Conservation (phyloP, 1,140 invertebrate genomes). For the Medauroidea extradentata region DNA sequence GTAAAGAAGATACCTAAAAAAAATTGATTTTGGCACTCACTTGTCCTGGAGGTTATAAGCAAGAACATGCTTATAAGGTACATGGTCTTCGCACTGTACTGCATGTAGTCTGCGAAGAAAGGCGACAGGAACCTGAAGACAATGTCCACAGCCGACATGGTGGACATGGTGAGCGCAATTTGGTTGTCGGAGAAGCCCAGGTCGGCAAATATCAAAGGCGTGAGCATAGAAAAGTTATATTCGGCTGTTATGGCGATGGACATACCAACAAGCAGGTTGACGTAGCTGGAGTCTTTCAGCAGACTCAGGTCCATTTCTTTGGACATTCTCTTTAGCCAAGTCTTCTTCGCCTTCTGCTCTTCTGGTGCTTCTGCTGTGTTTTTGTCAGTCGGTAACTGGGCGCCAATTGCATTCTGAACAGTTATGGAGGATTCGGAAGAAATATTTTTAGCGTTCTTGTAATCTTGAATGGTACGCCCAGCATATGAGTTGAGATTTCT, state of each 20-base stretch:
- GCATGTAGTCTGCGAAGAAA: slow-evolving; percentile 57
- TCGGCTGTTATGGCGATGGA: slow-evolving; percentile 62
- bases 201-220: slow-evolving; percentile 61
- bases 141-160: slow-evolving; percentile 53
- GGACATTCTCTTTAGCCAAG: too few relatives aligned
- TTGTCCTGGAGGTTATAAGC: slow-evolving; percentile 57
- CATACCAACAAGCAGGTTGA: slow-evolving; percentile 56
- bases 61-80: slow-evolving; percentile 62
- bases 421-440: too few relatives aligned
- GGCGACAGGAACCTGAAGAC: slow-evolving; percentile 54
- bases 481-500: too few relatives aligned
- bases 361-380: too few relatives aligned
- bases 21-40: slow-evolving; percentile 54
- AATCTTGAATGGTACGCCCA: too few relatives aligned
- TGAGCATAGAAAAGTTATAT: slow-evolving; percentile 60
- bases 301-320: slow-evolving; percentile 51
- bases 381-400: too few relatives aligned
- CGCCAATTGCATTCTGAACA: too few relatives aligned
- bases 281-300: slow-evolving; percentile 47
- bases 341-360: too few relatives aligned
- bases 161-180: slow-evolving; percentile 51
- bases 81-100: slow-evolving; percentile 61
- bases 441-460: too few relatives aligned
- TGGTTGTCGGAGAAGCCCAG: slow-evolving; percentile 47
- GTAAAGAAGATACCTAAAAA: too few relatives aligned